phyloP scores from a whole-genome alignment of 2,797 vertebrate species.

The Ataeniobius toweri region DNA sequence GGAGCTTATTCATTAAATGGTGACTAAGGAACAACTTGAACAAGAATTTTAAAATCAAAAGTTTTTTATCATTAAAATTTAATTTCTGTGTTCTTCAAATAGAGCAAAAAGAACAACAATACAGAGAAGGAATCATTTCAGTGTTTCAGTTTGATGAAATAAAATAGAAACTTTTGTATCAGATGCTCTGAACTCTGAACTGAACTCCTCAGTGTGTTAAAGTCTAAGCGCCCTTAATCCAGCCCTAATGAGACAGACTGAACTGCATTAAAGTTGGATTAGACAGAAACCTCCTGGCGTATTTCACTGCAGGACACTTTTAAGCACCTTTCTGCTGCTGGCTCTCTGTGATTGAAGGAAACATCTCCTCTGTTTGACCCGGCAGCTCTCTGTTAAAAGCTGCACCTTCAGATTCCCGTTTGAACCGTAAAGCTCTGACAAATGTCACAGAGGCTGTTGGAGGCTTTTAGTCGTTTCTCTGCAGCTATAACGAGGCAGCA shows the following conservation, averaged over 20 bases:
- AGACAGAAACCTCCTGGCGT: background rate
- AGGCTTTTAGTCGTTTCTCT: background rate
- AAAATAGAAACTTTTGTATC: too few relatives aligned
- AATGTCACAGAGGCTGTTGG: background rate
- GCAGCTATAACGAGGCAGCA: background rate
- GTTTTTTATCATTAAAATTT: too few relatives aligned
- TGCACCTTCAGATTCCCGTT: background rate
- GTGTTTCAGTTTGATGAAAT: background rate
- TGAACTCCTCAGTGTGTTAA: background rate
- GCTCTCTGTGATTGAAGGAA: conserved; percentile 8
- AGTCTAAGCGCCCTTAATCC: conserved; percentile 3
- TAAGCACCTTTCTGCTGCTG: background rate
- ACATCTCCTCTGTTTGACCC: background rate
- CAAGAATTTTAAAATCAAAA: background rate
- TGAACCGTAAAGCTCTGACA: conserved; percentile 6
- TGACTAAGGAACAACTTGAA: background rate
- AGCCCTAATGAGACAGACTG: conserved; percentile 10
- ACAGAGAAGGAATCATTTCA: too few relatives aligned
- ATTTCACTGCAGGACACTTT: background rate
- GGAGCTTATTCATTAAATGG: too few relatives aligned
- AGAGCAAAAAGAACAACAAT: background rate
- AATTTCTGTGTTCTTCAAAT: too few relatives aligned
- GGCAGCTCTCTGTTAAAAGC: background rate
- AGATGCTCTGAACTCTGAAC: background rate
- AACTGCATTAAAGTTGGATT: conserved; percentile 15